Evolutionary conservation across 64 coral and sea anemone genomes (phyloP), one percentile per base, ranked within the genome.

Genomic region (Pachyseris speciosa): DNA sequence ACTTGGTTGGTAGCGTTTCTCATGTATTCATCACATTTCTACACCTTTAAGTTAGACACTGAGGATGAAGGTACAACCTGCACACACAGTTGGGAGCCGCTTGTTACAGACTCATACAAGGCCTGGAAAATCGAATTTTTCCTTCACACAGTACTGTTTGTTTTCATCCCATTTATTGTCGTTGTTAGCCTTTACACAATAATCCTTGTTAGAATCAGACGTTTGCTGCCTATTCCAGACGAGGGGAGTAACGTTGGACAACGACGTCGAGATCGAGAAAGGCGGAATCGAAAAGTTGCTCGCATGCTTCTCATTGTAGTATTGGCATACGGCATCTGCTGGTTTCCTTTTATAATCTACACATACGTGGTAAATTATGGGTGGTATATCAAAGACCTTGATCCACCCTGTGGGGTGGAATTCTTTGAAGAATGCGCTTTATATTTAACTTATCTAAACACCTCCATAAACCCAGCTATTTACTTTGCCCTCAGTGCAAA

Each of bases 281-380:
- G 15, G 20, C 77, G 52, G 39, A 61, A 81, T 3, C 33, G 36
- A 63, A 81, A 60, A 8, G 77, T 81, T 8, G 19, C 63, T 41
- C 52, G 33, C n/a, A 13, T 81, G 22, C 55, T 81, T 22, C 17
- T 81, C 24, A n/a, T 31, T 6, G 77, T 81, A 2, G 77, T 81
- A 2, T 24, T 81, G 9, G 51, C 77, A 19, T 81, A 39, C 22
- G 77, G 77, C 5, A 1, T 63, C 19, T 81, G 77, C 25, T 81
- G 77, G 77, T 81, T 81, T 61, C 77, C 77, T 1, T 81, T 58
- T 19, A 59, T 63, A 81, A 29, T 37, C 15, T 81, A 42, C 32
- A 10, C 32, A 9, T 81, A 61, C 34, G n/a, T 60, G 55, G 20
- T 19, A 0, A 61, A 31, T 61, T 81, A 60, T 22, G 31, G n/a